A percentile compares a stretch with the other conserved stretches of the same genome.
Conservation (phyloP, 2,113 vertebrate genomes). For the Pseudolaguvia tuberculata region DNA sequence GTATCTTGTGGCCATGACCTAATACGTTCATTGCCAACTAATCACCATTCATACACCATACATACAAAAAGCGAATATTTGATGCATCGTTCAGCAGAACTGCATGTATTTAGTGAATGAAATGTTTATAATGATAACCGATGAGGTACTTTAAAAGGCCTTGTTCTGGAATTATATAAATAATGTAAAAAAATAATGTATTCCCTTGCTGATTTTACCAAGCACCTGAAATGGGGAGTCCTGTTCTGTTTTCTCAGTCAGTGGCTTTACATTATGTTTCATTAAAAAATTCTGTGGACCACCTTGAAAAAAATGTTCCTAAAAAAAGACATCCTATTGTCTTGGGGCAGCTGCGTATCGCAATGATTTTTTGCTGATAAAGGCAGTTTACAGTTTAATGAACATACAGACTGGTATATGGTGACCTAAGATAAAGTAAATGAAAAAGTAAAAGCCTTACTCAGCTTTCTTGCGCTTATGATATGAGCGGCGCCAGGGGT, state of each 20-base stretch:
- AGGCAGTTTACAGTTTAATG: constrained; percentile 41
- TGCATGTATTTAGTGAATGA: too few relatives aligned
- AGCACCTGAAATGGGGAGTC: neutral
- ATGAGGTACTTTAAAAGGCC: neutral
- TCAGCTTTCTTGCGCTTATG: constrained; percentile 98
- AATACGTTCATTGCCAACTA: too few relatives aligned
- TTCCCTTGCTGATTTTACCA: neutral
- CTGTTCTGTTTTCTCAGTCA: neutral
- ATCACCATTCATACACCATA: too few relatives aligned
- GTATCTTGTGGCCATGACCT: too few relatives aligned
- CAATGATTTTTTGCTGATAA: constrained; percentile 40
- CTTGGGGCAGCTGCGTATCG: constrained; percentile 11
- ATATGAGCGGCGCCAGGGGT: constrained; percentile 96
- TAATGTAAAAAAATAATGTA: constrained; percentile 7
- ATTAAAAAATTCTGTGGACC: constrained; percentile 9
- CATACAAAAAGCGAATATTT: too few relatives aligned
- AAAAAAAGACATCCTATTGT: constrained; percentile 32
- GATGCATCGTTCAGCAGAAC: too few relatives aligned
- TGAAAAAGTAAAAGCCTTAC: constrained; percentile 65
- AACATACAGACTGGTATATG: constrained; percentile 41
- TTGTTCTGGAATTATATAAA: neutral
- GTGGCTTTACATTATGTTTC: constrained; percentile 1
- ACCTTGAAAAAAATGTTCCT: neutral
- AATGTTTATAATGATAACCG: neutral
- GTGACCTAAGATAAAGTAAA: constrained; percentile 42